Evolutionary conservation across 2,797 vertebrate genomes (phyloP).

Genomic region (Furcifer pardalis): DNA sequence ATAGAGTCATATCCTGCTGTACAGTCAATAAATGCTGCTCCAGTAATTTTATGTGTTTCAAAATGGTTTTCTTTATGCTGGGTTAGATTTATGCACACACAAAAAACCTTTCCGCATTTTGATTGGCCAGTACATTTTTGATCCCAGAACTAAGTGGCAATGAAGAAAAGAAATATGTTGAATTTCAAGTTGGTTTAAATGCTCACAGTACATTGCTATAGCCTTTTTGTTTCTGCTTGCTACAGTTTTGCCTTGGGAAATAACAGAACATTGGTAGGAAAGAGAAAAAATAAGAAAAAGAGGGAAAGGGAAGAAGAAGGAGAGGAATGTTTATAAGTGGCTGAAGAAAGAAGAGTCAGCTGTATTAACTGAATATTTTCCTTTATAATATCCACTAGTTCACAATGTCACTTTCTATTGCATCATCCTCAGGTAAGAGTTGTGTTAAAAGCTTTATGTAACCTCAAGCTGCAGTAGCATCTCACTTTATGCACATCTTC

Average conservation of each 20-base stretch:
- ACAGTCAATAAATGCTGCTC: too few relatives aligned
- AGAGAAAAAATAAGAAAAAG: slow-evolving; percentile 34
- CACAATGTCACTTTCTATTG: slow-evolving; percentile 60
- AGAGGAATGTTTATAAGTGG: slow-evolving; percentile 42
- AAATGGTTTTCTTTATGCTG: too few relatives aligned
- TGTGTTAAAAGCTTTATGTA: slow-evolving; percentile 63
- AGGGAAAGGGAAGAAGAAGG: slow-evolving; percentile 47
- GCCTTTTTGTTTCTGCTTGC: slow-evolving; percentile 33
- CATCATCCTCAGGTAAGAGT: slow-evolving; percentile 2
- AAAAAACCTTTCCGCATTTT: too few relatives aligned
- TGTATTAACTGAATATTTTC: slow-evolving; percentile 48
- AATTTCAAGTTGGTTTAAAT: slow-evolving; percentile 30
- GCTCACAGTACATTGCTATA: slow-evolving; percentile 5
- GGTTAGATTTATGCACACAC: too few relatives aligned
- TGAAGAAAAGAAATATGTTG: slow-evolving; percentile 16
- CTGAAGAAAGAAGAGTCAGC: slow-evolving; percentile 37
- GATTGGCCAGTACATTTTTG: too few relatives aligned
- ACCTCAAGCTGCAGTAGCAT: slow-evolving; percentile 34
- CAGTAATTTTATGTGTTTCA: too few relatives aligned
- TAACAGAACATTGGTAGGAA: slow-evolving; percentile 47
- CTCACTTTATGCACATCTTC: background rate
- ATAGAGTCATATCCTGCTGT: too few relatives aligned
- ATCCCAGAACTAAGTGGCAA: too few relatives aligned
- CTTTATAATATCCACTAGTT: slow-evolving; percentile 47
- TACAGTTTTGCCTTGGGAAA: slow-evolving; percentile 37